Percentiles rank a stretch among this genome's conserved stretches.
Conservation (phyloP, 2,797 vertebrate species). For the Acipenser oxyrinchus region DNA sequence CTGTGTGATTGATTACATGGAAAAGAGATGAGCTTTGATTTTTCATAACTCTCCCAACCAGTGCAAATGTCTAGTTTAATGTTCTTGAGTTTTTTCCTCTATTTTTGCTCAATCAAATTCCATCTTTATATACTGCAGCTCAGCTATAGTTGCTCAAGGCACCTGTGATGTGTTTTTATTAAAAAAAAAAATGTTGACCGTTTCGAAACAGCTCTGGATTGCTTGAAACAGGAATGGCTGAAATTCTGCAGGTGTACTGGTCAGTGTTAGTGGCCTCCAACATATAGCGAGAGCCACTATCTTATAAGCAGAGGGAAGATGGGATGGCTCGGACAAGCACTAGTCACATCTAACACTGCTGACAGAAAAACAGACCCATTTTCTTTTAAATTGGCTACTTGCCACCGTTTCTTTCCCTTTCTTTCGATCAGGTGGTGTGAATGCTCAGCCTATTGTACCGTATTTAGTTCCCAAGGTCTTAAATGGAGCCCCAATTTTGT, state of each 20-base stretch:
- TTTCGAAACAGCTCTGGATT: too few relatives aligned
- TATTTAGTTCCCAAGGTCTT: not conserved
- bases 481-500: not conserved
- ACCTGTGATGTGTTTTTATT: conserved; percentile 10
- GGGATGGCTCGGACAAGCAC: not conserved
- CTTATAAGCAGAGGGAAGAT: not conserved
- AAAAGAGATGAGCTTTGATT: conserved; percentile 36
- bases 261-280: not conserved
- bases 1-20: too few relatives aligned
- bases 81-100: conserved; percentile 35
- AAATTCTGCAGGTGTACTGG: too few relatives aligned
- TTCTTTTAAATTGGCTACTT: not conserved
- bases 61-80: conserved; percentile 24
- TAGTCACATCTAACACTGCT: not conserved
- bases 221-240: too few relatives aligned
- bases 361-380: not conserved
- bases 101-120: conserved; percentile 25
- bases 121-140: conserved; percentile 21
- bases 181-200: too few relatives aligned
- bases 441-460: not conserved
- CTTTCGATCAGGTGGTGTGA: not conserved
- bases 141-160: conserved; percentile 27
- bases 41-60: conserved; percentile 22
- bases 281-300: not conserved
- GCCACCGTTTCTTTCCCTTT: not conserved